phyloP scores from a whole-genome alignment of 2,888 invertebrate species.

The Ditylenchus weischeri region DNA sequence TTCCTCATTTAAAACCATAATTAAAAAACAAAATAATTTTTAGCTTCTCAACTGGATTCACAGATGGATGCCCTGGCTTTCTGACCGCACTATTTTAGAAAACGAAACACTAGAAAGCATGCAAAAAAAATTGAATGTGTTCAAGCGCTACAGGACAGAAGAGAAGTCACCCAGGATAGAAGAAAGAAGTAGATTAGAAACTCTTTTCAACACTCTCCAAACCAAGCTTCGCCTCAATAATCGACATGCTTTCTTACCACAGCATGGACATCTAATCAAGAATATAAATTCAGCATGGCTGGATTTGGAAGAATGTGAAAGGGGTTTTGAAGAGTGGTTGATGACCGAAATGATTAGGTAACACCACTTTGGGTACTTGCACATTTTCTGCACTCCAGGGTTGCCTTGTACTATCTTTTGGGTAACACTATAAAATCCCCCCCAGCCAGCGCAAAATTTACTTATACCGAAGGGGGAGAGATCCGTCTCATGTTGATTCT shows the following conservation, averaged over 20 bases:
- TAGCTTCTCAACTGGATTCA: slow-evolving; percentile 5
- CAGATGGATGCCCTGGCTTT: background rate
- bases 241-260: background rate
- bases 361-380: background rate
- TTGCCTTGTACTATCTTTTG: too few species aligned
- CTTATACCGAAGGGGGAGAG: too few species aligned
- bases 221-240: slow-evolving; percentile 2
- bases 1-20: too few species aligned
- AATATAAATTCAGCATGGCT: background rate
- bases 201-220: background rate
- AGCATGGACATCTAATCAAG: background rate
- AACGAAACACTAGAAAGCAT: background rate
- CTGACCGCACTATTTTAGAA: background rate
- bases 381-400: too few species aligned
- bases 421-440: too few species aligned
- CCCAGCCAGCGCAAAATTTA: too few species aligned
- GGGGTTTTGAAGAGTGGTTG: background rate
- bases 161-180: background rate
- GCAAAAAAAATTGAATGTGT: background rate
- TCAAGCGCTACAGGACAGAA: background rate
- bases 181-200: background rate
- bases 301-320: background rate
- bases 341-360: background rate
- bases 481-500: too few species aligned
- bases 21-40: background rate